Conservation (phyloP, 37 sponge, comb jelly and placozoan genomes). For the Theonella swinhoei region DNA sequence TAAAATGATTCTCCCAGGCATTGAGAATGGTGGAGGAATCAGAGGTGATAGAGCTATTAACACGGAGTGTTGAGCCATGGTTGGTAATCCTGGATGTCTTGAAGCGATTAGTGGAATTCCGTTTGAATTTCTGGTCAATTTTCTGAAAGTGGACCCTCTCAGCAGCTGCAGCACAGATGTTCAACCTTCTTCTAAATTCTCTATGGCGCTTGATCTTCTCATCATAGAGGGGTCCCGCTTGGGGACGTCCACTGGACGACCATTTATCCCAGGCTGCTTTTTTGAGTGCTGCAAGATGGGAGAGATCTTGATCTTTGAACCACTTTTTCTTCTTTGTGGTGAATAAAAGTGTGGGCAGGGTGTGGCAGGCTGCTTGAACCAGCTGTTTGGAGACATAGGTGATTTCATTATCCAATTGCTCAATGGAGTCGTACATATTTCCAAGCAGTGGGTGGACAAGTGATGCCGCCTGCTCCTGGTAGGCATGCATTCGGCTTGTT, state of each 20-base stretch:
- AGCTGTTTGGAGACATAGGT: not conserved
- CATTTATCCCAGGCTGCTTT: not conserved
- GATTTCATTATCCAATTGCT: not conserved
- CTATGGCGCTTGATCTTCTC: not conserved
- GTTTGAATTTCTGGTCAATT: constrained; percentile 18
- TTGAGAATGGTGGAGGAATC: not conserved
- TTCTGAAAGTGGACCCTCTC: not conserved
- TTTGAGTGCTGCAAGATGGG: not conserved
- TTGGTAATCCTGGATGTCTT: not conserved
- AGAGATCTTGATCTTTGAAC: not conserved
- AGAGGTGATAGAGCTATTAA: not conserved
- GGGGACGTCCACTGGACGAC: not conserved
- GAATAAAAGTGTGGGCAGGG: not conserved
- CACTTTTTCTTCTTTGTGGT: not conserved
- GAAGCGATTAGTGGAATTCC: not conserved
- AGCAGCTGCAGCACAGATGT: not conserved
- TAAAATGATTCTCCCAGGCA: constrained; percentile 21
- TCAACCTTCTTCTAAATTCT: constrained; percentile 7
- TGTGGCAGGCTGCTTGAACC: not conserved
- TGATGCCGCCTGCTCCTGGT: not conserved
- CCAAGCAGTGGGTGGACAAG: not conserved
- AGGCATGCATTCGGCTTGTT: no score
- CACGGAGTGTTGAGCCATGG: not conserved
- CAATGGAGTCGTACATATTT: not conserved
- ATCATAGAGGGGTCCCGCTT: constrained; percentile 5